These are phyloP conservation scores for Calyptomena viridis DNA, from an alignment of 2,113 vertebrate species.

Conservation along the genomic window DNA sequence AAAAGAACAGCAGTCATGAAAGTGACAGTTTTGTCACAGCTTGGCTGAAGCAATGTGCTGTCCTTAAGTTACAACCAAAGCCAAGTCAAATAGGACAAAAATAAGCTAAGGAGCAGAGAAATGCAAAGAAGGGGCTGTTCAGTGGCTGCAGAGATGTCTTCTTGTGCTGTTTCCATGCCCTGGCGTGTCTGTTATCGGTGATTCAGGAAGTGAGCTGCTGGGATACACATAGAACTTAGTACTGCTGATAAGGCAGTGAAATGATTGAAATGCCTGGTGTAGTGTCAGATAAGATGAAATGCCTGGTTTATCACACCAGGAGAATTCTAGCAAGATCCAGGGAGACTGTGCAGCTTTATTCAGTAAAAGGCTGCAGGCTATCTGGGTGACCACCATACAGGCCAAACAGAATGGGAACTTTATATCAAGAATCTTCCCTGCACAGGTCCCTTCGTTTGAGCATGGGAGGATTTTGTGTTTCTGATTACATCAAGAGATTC, in stretches of 20 bases:
- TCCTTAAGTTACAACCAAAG: neutral
- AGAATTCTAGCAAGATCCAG: conserved; percentile 56
- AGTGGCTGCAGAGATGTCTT: neutral
- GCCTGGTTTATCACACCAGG: conserved; percentile 62
- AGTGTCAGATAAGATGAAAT: conserved; percentile 77
- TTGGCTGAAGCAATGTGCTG: neutral
- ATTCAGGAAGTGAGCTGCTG: conserved; percentile 75
- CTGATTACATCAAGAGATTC: conserved; percentile 78
- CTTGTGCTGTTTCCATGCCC: conserved; percentile 7
- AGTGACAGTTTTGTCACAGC: neutral
- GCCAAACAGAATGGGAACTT: conserved; percentile 74
- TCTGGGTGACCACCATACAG: neutral
- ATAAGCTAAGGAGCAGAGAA: neutral
- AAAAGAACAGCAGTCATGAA: neutral
- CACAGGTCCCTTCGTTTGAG: conserved; percentile 67
- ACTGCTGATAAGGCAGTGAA: conserved; percentile 67
- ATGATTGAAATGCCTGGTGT: conserved; percentile 66
- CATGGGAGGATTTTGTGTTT: conserved; percentile 77
- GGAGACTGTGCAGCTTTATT: conserved; percentile 19
- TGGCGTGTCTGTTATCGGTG: conserved; percentile 46
- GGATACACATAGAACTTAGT: conserved; percentile 46
- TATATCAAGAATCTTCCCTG: conserved; percentile 64
- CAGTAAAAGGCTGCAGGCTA: conserved; percentile 18
- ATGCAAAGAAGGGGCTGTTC: neutral
- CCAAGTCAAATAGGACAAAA: neutral